These are phyloP conservation scores for Tipula helvola DNA, from an alignment of 2,888 invertebrate species.

Conservation along the genomic window DNA sequence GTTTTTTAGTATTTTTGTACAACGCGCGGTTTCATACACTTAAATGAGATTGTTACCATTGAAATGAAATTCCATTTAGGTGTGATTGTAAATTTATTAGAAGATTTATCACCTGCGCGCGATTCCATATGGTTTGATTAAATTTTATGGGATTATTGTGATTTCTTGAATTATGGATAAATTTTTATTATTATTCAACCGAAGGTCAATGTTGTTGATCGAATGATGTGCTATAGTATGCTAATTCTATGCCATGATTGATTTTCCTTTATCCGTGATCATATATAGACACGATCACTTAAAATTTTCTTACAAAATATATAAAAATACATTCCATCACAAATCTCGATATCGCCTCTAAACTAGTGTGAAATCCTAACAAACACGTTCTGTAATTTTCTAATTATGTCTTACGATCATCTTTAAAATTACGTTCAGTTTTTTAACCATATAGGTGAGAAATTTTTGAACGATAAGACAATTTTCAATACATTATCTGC, in stretches of 20 bases:
- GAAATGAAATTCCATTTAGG: conserved; percentile 4
- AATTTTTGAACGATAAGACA: background rate
- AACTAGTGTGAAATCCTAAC: background rate
- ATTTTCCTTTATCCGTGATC: background rate
- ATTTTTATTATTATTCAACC: background rate
- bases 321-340: background rate
- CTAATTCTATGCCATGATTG: background rate
- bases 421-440: background rate
- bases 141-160: background rate
- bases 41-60: background rate
- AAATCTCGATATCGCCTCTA: background rate
- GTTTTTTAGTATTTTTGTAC: background rate
- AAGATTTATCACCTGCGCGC: background rate
- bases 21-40: background rate
- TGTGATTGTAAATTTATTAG: conserved; percentile 4
- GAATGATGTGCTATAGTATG: background rate
- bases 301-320: background rate
- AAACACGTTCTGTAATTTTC: background rate
- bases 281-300: background rate
- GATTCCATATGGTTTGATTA: background rate
- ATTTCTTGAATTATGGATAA: background rate
- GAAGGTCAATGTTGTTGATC: background rate
- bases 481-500: background rate
- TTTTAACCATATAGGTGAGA: background rate
- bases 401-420: background rate